Conservation (phyloP, 1,140 invertebrate genomes). For the Conus ventricosus region DNA sequence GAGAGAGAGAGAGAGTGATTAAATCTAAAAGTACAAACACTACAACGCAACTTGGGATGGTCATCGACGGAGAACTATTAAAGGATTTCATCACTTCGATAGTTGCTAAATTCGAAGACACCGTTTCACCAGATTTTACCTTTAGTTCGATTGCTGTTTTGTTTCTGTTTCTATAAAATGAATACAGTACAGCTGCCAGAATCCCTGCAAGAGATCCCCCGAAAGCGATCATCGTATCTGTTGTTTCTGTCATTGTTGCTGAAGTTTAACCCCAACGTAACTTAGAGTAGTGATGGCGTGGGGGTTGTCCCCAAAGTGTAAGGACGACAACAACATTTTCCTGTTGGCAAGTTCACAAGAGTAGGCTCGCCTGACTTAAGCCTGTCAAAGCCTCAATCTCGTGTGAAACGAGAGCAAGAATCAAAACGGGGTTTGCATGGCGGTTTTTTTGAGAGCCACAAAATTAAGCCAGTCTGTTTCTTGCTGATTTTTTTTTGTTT, state of each 20-base stretch:
- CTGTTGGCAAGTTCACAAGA: not conserved
- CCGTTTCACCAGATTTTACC: constrained; percentile 30
- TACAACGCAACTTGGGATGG: too few relatives aligned
- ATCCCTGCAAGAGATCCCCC: constrained; percentile 30
- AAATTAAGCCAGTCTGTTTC: not conserved
- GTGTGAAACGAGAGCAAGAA: not conserved
- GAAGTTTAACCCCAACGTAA: too few relatives aligned
- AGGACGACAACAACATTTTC: too few relatives aligned
- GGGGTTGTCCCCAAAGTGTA: too few relatives aligned
- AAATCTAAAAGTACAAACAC: too few relatives aligned
- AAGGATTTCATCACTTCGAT: too few relatives aligned
- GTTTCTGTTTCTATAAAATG: constrained; percentile 39
- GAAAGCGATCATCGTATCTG: constrained; percentile 29
- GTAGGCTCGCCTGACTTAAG: not conserved
- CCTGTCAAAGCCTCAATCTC: not conserved
- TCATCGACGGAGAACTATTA: too few relatives aligned
- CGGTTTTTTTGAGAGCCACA: not conserved
- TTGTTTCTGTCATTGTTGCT: constrained; percentile 19
- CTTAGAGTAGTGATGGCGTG: too few relatives aligned
- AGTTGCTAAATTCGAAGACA: too few relatives aligned
- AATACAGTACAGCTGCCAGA: constrained; percentile 46
- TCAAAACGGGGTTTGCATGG: not conserved
- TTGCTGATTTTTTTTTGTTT: not conserved
- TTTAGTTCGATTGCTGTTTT: constrained; percentile 44
- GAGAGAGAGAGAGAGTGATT: too few relatives aligned